Evolutionary conservation across 2,113 vertebrate genomes (phyloP), one percentile per base, ranked within the genome.

Genomic region (Muntiacus reevesi): DNA sequence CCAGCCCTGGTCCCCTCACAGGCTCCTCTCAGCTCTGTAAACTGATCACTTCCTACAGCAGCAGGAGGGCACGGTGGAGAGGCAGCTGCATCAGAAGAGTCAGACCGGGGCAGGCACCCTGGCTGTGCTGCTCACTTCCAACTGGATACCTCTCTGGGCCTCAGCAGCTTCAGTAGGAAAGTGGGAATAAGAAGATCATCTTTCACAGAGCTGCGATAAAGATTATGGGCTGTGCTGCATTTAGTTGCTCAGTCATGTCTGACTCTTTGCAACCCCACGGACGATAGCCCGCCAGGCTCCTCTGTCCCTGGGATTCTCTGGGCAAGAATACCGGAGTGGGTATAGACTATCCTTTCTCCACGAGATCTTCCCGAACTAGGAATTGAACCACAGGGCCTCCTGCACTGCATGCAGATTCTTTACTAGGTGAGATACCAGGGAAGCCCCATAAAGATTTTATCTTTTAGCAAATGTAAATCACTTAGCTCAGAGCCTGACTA

Each of bases 61-160:
- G 59, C 5, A 33, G 50, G 47, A 78, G 54, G 27, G 28, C 0
- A 5, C 0, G 1, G 55, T 2, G 5, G 45, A 1, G 6, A 57
- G n/a, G 19, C 4, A 7, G 4, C 59, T 1, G 8, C 1, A 2
- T 1, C 23, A 55, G 15, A 47, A 78, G 62, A 55, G 45, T 36
- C 54, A 95, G 52, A 55, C 13, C 13, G 5, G 3, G n/a, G 57
- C 0, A 11, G 87, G 9, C 1, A 43, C 3, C 74, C 52, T 11
- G 40, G 40, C 16, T 81, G 17, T 15, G 3, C 36, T 9, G 25
- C 19, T 60, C 54, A 11, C 55, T 33, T 76, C 45, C 47, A 74
- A 2, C 7, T 0, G 0, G 1, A 30, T 54, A 40, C 17, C 13
- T 43, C 36, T 64, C 60, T 55, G 47, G 23, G 40, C 47, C 82